Conservation (phyloP, 2,888 invertebrate species). For the Coleophora flavipennella region DNA sequence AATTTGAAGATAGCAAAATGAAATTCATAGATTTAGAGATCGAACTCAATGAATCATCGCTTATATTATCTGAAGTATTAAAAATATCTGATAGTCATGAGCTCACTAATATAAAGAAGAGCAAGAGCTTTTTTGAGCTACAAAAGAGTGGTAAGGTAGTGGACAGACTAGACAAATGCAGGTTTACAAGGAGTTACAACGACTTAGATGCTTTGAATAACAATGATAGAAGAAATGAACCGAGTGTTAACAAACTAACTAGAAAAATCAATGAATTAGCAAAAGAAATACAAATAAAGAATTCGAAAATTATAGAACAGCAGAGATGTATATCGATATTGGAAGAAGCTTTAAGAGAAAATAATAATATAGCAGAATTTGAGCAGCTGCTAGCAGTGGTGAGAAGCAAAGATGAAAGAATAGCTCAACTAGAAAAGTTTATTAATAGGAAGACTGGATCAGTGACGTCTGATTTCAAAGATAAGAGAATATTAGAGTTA, state of each 20-base stretch:
- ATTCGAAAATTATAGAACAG: conserved; percentile 69
- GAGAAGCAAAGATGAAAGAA: conserved; percentile 76
- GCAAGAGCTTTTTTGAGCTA: conserved; percentile 60
- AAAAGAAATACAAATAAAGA: conserved; percentile 62
- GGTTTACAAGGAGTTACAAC: conserved; percentile 58
- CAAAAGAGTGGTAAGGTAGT: conserved; percentile 74
- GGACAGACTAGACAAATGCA: conserved; percentile 69
- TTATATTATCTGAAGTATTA: conserved; percentile 60
- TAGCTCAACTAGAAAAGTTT: conserved; percentile 83
- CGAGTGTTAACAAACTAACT: conserved; percentile 44
- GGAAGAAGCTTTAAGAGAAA: conserved; percentile 68
- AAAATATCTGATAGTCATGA: conserved; percentile 59
- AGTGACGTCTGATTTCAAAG: conserved; percentile 47
- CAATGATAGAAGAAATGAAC: conserved; percentile 29
- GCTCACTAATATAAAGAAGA: conserved; percentile 46
- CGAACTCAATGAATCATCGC: conserved; percentile 67
- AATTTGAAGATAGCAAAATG: conserved; percentile 56
- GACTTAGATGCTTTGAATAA: conserved; percentile 43
- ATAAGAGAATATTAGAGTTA: conserved; percentile 78
- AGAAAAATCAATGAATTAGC: conserved; percentile 56
- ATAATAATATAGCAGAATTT: conserved; percentile 71
- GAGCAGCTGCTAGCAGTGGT: conserved; percentile 72
- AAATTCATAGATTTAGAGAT: conserved; percentile 66
- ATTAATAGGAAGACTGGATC: conserved; percentile 61
- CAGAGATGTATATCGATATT: conserved; percentile 67